Conservation (phyloP, 2,797 vertebrate species). For the Sciurus carolinensis region DNA sequence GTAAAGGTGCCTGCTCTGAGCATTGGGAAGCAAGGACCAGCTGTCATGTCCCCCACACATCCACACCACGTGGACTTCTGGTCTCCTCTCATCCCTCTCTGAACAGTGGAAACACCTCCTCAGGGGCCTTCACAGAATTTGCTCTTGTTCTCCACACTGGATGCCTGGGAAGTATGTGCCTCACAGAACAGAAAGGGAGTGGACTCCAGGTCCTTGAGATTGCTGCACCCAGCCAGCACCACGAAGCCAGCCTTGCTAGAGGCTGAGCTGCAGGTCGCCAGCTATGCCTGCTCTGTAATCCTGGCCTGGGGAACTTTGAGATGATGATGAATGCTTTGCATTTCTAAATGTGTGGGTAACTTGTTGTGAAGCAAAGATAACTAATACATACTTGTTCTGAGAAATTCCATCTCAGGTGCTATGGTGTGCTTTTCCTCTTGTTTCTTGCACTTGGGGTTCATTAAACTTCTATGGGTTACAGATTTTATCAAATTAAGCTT, state of each 20-base stretch:
- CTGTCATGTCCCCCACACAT: not conserved
- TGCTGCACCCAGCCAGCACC: not conserved
- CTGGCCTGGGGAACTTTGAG: not conserved
- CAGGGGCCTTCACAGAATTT: not conserved
- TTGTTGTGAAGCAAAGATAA: not conserved
- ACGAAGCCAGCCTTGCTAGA: not conserved
- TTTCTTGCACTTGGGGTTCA: not conserved
- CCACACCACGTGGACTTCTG: not conserved
- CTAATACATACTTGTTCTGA: not conserved
- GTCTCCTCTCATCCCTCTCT: no score
- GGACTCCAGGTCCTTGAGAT: not conserved
- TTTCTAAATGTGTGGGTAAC: no score
- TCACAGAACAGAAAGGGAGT: not conserved
- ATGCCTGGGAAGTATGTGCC: fast-evolving
- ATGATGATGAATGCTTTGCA: no score
- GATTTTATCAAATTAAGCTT: not conserved
- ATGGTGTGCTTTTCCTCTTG: not conserved
- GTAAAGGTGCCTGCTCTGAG: not conserved
- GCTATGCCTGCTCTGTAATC: not conserved
- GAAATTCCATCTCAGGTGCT: not conserved
- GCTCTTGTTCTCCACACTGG: not conserved
- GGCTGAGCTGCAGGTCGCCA: not conserved
- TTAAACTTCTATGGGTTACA: not conserved
- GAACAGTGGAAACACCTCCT: no score
- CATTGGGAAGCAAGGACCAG: not conserved